Evolutionary conservation across 2,113 vertebrate species (phyloP).

Genomic region (Sitta europaea): DNA sequence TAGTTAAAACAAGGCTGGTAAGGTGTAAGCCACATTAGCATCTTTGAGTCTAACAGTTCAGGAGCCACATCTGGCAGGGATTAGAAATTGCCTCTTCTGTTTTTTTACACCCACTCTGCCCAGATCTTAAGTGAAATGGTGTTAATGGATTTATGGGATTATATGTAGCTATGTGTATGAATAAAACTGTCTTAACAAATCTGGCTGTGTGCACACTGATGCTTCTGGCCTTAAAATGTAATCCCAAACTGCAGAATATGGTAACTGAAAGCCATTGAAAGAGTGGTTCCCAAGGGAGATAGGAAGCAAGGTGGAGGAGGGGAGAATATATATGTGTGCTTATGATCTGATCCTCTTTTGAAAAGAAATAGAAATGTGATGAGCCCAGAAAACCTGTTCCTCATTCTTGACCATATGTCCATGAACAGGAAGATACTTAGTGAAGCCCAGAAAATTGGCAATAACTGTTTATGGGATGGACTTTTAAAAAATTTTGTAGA

Average conservation of each 20-base stretch:
- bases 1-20: not conserved
- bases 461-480: not conserved
- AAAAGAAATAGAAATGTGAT: not conserved
- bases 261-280: not conserved
- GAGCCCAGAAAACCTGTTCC: not conserved
- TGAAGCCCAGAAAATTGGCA: not conserved
- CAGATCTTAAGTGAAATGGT: not conserved
- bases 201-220: not conserved
- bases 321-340: not conserved
- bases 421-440: not conserved
- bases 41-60: not conserved
- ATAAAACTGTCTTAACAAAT: not conserved
- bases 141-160: not conserved
- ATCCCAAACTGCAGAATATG: not conserved
- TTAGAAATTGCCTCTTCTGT: not conserved
- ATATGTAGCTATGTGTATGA: not conserved
- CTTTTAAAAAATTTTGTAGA: not conserved
- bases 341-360: not conserved
- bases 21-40: not conserved
- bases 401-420: not conserved
- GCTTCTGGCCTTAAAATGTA: not conserved
- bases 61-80: not conserved
- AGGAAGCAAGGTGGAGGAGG: not conserved
- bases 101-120: fast-evolving
- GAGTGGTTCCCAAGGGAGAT: not conserved